Conservation (phyloP, 2,888 invertebrate genomes). For the Sesia apiformis region DNA sequence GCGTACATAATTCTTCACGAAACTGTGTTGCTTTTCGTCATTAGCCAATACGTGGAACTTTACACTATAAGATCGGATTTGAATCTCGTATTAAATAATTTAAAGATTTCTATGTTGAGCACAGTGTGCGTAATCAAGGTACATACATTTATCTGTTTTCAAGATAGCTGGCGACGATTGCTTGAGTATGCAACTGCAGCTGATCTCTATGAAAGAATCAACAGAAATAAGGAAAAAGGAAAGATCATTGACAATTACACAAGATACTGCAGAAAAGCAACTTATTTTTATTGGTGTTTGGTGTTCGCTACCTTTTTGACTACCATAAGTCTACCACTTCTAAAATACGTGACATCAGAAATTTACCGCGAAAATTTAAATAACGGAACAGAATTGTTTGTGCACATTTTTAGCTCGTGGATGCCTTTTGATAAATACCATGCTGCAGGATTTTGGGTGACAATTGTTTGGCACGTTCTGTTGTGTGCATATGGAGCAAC, state of each 20-base stretch:
- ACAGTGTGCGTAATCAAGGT: conserved; percentile 45
- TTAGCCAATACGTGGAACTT: conserved; percentile 48
- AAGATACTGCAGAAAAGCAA: conserved; percentile 39
- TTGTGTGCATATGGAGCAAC: conserved; percentile 38
- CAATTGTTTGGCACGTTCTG: conserved; percentile 35
- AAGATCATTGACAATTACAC: conserved; percentile 42
- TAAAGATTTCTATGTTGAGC: conserved; percentile 56
- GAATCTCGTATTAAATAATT: conserved; percentile 44
- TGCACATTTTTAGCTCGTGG: conserved; percentile 62
- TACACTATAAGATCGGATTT: conserved; percentile 44
- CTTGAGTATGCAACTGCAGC: conserved; percentile 45
- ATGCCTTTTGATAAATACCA: conserved; percentile 50
- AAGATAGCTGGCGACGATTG: conserved; percentile 39
- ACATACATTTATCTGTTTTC: conserved; percentile 44
- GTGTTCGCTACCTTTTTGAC: conserved; percentile 39
- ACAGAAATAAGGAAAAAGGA: conserved; percentile 19
- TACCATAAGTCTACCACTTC: conserved; percentile 31
- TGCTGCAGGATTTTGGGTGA: conserved; percentile 47
- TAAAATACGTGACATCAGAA: conserved; percentile 34
- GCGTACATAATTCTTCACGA: conserved; percentile 33
- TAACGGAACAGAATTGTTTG: conserved; percentile 44
- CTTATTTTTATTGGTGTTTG: conserved; percentile 49
- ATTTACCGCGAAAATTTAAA: conserved; percentile 31
- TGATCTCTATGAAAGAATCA: conserved; percentile 44
- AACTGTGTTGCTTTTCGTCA: conserved; percentile 36